Conservation (phyloP, 2,797 vertebrate species). For the Spea hammondii region DNA sequence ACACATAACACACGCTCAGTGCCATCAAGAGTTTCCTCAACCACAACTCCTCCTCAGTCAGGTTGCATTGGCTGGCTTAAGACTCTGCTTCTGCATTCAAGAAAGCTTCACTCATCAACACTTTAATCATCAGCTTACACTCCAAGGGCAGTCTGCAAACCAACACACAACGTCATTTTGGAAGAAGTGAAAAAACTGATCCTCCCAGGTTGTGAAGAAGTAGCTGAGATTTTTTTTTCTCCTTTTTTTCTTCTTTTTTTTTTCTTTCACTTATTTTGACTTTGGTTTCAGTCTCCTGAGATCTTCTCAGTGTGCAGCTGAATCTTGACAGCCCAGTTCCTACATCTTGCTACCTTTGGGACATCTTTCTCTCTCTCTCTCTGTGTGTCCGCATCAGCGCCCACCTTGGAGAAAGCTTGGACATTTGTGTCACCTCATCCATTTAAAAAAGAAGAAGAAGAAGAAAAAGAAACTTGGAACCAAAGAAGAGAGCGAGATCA, state of each 20-base stretch:
- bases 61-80: conserved; percentile 36
- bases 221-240: conserved; percentile 11
- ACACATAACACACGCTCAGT: conserved; percentile 35
- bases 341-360: conserved; percentile 15
- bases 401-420: conserved; percentile 43
- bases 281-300: conserved; percentile 40
- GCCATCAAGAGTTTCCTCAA: conserved; percentile 49
- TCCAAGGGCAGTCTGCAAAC: conserved; percentile 37
- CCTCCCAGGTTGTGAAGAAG: conserved; percentile 43
- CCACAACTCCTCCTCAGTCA: conserved; percentile 51
- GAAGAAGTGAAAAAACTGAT: conserved; percentile 36
- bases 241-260: neutral
- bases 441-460: too few relatives aligned
- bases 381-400: conserved; percentile 17
- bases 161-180: conserved; percentile 47
- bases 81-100: conserved; percentile 9
- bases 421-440: conserved; percentile 34
- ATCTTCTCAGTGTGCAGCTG: conserved; percentile 19
- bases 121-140: conserved; percentile 50
- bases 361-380: neutral
- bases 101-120: conserved; percentile 40
- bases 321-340: conserved; percentile 40
- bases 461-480: conserved; percentile 17
- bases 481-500: neutral
- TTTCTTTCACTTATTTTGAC: conserved; percentile 29